Base-by-base conservation (phyloP, 2,113 vertebrate species). In the Poeciliopsis prolifica region DNA sequence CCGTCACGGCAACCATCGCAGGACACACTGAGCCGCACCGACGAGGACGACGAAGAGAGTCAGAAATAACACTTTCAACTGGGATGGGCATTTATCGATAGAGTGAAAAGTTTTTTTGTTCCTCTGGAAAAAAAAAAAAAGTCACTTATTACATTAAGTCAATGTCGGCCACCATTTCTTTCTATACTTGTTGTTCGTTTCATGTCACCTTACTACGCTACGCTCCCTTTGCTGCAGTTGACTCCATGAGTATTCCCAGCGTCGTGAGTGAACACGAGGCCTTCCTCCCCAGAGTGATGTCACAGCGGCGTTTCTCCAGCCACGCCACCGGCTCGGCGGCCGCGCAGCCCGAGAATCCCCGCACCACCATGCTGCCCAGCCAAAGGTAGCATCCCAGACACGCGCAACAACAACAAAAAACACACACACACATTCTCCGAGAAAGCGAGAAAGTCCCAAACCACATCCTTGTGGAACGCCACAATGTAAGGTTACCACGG, bases 21-120 rank as follows among this genome's bases (percentile, higher is more conserved):
- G 85, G 98, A 99, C 91, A 99, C 98, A 0, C 94, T 99, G 37
- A 99, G 98, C 87, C 96, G 96, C 74, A 98, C 97, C 0, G 98
- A 99, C 31, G 98, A 99, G 90, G 98, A 99, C n/a, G 97, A 99
- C 1, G 98, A 98, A 95, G 98, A 99, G 94, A 99, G 97, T 98
- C 93, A 83, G 96, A 48, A 35, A 15, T 24, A 0, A 65, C 65
- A 11, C 1, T 7, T 0, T 28, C 62, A n/a, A 58, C 2, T 58
- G 2, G 24, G 51, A 24, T 58, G 19, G 24, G 51, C 24, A 2
- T 24, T 58, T 10, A 58, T 24, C 3, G 1, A n/a, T 48, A 48
- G 15, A 6, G 17, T 19, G 40, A 42, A 48, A 17, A 19, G 17
- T 48, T 48, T 5, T 2, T 8, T 1, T 19, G 48, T 51, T 51